Evolutionary conservation across 64 coral and sea anemone species (phyloP).

Genomic region (Hydrozoanthus tunicans): DNA sequence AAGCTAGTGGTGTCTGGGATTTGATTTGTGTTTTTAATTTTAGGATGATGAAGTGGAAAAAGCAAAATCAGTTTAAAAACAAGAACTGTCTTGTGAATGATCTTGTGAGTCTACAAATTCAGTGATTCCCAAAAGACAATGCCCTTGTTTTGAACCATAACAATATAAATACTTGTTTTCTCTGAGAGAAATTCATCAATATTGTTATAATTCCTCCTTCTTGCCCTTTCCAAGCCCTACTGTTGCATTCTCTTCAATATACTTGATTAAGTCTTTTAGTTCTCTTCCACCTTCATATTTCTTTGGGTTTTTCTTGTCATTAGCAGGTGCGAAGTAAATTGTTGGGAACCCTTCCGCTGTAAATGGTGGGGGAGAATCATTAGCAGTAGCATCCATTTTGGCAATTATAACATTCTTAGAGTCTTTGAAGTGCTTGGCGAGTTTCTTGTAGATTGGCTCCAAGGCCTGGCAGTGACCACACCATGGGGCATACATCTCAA

Average conservation of each 20-base stretch:
- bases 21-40: too few relatives aligned
- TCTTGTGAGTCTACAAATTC: too few relatives aligned
- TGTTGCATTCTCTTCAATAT: conserved; percentile 86
- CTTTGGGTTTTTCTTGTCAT: conserved; percentile 82
- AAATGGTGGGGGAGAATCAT: conserved; percentile 71
- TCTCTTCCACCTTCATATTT: conserved; percentile 87
- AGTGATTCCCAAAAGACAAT: neutral
- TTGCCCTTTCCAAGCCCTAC: conserved; percentile 52
- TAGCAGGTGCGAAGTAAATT: conserved; percentile 86
- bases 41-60: too few relatives aligned
- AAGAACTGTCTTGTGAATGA: neutral
- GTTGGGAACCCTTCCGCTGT: conserved; percentile 89
- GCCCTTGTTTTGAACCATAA: neutral
- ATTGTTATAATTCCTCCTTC: conserved; percentile 85
- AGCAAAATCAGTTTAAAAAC: neutral
- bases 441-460: conserved; percentile 91
- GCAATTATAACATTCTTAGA: conserved; percentile 86
- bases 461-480: conserved; percentile 93
- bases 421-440: conserved; percentile 89
- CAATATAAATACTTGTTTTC: conserved; percentile 28
- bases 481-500: conserved; percentile 97
- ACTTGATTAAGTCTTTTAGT: conserved; percentile 86
- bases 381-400: conserved; percentile 93
- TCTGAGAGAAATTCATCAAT: neutral
- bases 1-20: too few relatives aligned